Evolutionary conservation across 1,140 invertebrate species (phyloP).

Genomic region (Drosophila santomea): DNA sequence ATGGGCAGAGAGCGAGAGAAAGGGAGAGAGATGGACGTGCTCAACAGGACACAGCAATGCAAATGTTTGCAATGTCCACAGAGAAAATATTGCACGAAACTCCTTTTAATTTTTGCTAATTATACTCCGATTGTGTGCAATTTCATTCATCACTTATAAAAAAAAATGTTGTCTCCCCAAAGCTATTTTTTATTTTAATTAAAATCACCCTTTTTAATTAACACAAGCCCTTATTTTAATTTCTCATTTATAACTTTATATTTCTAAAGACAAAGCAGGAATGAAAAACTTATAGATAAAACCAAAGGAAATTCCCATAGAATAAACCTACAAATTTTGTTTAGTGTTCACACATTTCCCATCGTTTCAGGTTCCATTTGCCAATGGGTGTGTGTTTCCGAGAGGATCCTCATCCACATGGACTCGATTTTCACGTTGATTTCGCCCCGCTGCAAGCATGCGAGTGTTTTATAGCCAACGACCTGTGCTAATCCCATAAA

Average conservation of each 20-base stretch:
- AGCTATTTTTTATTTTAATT: no score
- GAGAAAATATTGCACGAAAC: constrained; percentile 1
- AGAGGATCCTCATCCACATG: constrained; percentile 1
- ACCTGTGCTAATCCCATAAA: constrained; percentile 75
- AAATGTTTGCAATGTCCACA: constrained; percentile 42
- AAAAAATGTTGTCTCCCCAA: no score
- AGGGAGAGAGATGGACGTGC: not conserved
- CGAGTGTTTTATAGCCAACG: constrained; percentile 60
- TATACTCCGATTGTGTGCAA: not conserved
- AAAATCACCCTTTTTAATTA: no score
- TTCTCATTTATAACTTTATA: no score
- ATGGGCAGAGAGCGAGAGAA: constrained; percentile 33
- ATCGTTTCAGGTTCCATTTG: constrained; percentile 12
- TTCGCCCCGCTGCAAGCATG: constrained; percentile 37
- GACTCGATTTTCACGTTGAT: constrained; percentile 41
- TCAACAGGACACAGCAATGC: constrained; percentile 52
- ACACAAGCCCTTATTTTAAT: no score
- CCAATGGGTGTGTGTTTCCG: constrained; percentile 8
- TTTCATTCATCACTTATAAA: not conserved
- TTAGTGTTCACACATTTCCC: not conserved
- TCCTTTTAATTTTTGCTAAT: constrained; percentile 4
- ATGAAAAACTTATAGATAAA: no score
- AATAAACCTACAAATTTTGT: not conserved
- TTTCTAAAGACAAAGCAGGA: not conserved
- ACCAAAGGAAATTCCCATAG: no score